Conservation (phyloP, 2,797 vertebrate genomes). For the Toxotes lorentzi region DNA sequence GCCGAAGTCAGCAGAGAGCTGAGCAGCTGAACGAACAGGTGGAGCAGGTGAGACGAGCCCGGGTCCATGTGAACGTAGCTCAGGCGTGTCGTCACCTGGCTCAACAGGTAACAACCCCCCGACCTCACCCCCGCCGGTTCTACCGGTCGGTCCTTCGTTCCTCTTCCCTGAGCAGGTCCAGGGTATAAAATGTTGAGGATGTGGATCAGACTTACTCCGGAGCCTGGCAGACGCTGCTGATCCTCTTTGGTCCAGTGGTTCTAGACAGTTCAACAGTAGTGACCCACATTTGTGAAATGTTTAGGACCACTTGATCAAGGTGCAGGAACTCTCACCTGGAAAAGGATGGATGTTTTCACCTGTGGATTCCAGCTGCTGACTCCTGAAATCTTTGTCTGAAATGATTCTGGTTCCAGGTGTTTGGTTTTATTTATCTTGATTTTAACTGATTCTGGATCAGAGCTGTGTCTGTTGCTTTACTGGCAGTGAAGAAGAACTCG, state of each 20-base stretch:
- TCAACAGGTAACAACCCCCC: constrained; percentile 26
- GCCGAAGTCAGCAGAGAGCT: no score
- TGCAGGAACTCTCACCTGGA: constrained; percentile 35
- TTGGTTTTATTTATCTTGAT: no score
- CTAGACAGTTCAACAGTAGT: constrained; percentile 97
- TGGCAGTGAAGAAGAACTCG: no score
- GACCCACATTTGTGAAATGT: constrained; percentile 95
- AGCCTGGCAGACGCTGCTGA: not conserved
- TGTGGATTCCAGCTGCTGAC: not conserved
- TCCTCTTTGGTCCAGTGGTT: constrained; percentile 91
- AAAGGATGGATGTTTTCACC: not conserved
- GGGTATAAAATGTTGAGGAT: constrained; percentile 40
- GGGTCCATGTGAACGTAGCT: not conserved
- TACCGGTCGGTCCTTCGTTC: constrained; percentile 37
- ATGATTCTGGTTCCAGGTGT: no score
- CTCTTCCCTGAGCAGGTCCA: not conserved
- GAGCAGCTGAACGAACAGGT: constrained; percentile 41
- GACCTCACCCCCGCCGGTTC: not conserved
- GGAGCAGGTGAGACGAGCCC: constrained; percentile 40
- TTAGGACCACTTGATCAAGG: constrained; percentile 95
- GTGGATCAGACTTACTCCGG: not conserved
- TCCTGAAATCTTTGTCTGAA: no score
- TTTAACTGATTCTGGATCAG: no score
- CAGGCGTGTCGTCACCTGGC: constrained; percentile 26
- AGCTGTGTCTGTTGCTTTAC: no score